Percentiles rank a stretch among this genome's conserved stretches.
Evolutionary conservation across 2,888 invertebrate species (phyloP).

Genomic region (Erebia palarica): DNA sequence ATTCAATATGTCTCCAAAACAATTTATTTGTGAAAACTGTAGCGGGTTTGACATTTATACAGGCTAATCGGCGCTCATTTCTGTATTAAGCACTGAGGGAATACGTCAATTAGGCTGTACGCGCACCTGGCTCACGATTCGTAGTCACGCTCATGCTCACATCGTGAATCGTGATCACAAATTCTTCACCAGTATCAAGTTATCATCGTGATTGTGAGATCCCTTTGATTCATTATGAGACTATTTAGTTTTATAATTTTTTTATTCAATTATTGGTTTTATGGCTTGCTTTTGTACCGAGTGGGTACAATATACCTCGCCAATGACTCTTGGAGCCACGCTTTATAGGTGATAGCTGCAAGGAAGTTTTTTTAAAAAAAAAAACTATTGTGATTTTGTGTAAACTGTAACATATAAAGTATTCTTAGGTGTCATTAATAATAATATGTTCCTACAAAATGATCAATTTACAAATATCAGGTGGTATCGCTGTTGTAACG

Average conservation of each 20-base stretch:
- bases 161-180: conserved; percentile 60
- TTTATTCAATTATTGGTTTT: too few relatives aligned
- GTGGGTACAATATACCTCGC: too few relatives aligned
- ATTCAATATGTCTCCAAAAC: conserved; percentile 4
- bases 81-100: conserved; percentile 68
- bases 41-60: conserved; percentile 54
- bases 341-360: too few relatives aligned
- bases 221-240: neutral
- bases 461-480: too few relatives aligned
- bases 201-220: conserved; percentile 23
- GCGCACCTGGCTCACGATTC: conserved; percentile 76
- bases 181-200: conserved; percentile 53
- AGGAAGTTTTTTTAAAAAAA: too few relatives aligned
- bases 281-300: too few relatives aligned
- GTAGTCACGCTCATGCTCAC: conserved; percentile 61
- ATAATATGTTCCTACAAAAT: too few relatives aligned
- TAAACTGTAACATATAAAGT: neutral
- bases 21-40: conserved; percentile 44
- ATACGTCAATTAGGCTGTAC: conserved; percentile 73
- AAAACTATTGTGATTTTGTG: neutral
- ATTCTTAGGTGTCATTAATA: too few relatives aligned
- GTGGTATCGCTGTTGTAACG: too few relatives aligned
- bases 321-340: too few relatives aligned
- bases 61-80: conserved; percentile 51
- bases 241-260: too few relatives aligned